phyloP scores from a whole-genome alignment of 1,140 invertebrate species.

The Hylyphantes graminicola region DNA sequence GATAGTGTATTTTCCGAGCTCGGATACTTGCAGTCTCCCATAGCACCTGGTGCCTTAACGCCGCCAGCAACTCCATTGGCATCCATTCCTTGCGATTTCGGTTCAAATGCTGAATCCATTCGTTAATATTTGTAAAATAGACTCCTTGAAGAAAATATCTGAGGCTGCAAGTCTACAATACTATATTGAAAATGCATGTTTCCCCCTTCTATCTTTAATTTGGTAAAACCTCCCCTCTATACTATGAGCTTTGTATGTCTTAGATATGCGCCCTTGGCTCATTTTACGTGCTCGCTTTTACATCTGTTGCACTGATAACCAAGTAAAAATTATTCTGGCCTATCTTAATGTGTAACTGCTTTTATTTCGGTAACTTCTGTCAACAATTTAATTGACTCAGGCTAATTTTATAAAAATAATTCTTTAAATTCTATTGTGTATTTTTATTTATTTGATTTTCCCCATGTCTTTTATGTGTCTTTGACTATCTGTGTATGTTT shows the following conservation, averaged over 20 bases:
- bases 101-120: conserved; percentile 10
- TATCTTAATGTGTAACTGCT: conserved; percentile 39
- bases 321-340: background rate
- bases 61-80: conserved; percentile 44
- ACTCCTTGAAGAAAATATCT: too few relatives aligned
- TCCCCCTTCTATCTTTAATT: background rate
- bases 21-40: conserved; percentile 38
- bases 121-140: background rate
- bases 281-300: conserved; percentile 44
- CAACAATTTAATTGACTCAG: conserved; percentile 53
- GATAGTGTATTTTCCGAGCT: conserved; percentile 16
- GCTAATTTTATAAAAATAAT: conserved; percentile 46
- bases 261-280: background rate
- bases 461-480: conserved; percentile 37
- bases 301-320: conserved; percentile 21
- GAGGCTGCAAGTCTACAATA: background rate
- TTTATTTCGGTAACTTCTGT: conserved; percentile 53
- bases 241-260: background rate
- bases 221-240: background rate
- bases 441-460: conserved; percentile 23
- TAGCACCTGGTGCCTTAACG: conserved; percentile 31
- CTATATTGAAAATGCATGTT: background rate
- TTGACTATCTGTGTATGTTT: conserved; percentile 17
- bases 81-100: conserved; percentile 38
- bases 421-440: conserved; percentile 21